Evolutionary conservation across 2,888 invertebrate genomes (phyloP), one percentile per base, ranked within the genome.

Genomic region (Neoascia interrupta): DNA sequence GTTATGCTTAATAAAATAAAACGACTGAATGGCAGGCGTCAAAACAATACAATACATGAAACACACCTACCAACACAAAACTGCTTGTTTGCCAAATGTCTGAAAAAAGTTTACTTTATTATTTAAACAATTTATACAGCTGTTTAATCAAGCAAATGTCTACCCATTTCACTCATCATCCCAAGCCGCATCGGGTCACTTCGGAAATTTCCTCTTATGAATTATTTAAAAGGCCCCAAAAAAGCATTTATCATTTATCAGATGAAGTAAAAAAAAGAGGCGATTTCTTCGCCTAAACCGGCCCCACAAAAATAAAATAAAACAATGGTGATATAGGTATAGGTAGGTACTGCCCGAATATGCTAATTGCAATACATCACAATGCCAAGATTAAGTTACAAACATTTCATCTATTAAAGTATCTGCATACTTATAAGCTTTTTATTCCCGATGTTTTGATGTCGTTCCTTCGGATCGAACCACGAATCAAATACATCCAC

Each of bases 141-240:
- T 60, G 47, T 37, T 41, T 41, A 49, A 41, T 28, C 49, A 39
- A 39, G 36, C 36, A 45, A 60, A 61, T 47, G 28, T 19, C 21
- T 61, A 23, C 18, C 18, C 26, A 41, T 23, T 43, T 36, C 43
- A 36, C 36, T 54, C 54, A 36, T 43, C 8, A 31, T n/a, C 37
- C 39, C 39, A 36, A 23, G 18, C 13, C 19, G n/a, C n/a, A n/a
- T n/a, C 36, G 34, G 11, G 19, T 43, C 39, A 5, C 41, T 51
- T 39, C 26, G 73, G 73, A 64, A 73, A 73, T 58, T 73, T 64
- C 73, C 64, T 51, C 64, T 73, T 39, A 64, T 64, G 58, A 73
- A 64, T 64, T 73, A 73, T 64, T 73, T 49, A 64, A 51, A 26
- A 73, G 58, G 28, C 10, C 49, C 15, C n/a, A n/a, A n/a, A n/a